Base-by-base conservation (phyloP, 2,888 invertebrate genomes). In the Venusia cambrica region DNA sequence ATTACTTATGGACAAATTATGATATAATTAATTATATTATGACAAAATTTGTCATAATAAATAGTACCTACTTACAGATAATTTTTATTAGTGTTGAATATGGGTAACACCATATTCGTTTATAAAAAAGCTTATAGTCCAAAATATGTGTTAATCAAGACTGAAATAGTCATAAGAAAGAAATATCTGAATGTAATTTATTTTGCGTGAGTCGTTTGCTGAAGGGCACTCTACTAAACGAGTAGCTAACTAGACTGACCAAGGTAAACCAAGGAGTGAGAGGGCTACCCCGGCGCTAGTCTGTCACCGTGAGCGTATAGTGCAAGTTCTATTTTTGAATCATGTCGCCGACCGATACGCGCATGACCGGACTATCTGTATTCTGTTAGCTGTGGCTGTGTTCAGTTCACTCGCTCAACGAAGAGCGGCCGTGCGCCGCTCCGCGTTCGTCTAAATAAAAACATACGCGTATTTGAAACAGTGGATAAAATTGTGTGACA, bases 361-460 rank as follows among this genome's bases (percentile, higher is more conserved):
- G 81, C 80, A 81, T 81, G 83, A 70, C 66, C 79, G 68, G 57
- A 57, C 62, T 66, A 62, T 63, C 60, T 54, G 55, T 50, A 50
- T 46, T 55, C 51, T 41, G 57, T 45, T 51, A 54, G 49, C 56
- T 49, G 48, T 55, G 58, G 49, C 56, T 49, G 48, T 55, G 58
- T 54, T 74, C 70, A 83, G 79, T 81, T 63, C 65, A 71, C 69
- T 62, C 73, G 77, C 73, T 68, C 69, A 68, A 58, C 52, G 45
- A 43, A 72, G 85, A 79, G 85, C 84, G 85, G 83, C 78, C 75
- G 84, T 78, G 83, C 81, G 83, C 80, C 75, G 77, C 74, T 40
- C 39, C 56, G 50, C 55, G 50, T 45, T 40, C 35, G 29, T 21
- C 33, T 27, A 39, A 43, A 57, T 59, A 64, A 60, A 64, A 61